Evolutionary conservation across 2,113 vertebrate genomes (phyloP).

Genomic region (Etheostoma cragini): DNA sequence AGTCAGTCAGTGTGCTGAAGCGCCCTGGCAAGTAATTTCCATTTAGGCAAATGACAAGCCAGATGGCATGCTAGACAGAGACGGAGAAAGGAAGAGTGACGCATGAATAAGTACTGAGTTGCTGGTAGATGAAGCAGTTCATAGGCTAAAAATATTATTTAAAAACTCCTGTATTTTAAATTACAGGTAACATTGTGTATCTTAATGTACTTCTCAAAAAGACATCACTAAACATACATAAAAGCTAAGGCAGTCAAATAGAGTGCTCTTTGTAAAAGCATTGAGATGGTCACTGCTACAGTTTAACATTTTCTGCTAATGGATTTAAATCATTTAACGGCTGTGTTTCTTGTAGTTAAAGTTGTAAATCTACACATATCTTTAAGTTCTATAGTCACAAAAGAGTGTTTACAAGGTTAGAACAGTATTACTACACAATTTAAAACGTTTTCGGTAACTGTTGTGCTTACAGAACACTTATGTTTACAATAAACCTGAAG

Average conservation of each 20-base stretch:
- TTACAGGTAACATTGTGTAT: background rate
- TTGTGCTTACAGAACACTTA: background rate
- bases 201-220: background rate
- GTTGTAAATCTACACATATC: background rate
- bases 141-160: background rate
- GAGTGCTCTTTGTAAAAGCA: background rate
- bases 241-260: background rate
- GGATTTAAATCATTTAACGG: background rate
- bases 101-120: background rate
- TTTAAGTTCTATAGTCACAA: background rate
- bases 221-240: background rate
- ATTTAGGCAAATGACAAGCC: background rate
- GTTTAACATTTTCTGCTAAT: background rate
- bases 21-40: background rate
- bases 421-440: background rate
- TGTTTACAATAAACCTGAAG: background rate
- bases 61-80: slow-evolving; percentile 9
- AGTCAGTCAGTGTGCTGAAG: background rate
- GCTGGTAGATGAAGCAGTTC: background rate
- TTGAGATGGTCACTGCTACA: background rate
- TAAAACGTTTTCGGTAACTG: background rate
- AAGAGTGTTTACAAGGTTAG: background rate
- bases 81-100: background rate
- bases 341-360: slow-evolving; percentile 1
- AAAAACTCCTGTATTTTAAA: background rate